Evolutionary conservation across 2,888 invertebrate genomes (phyloP).

Genomic region (Leuctra nigra): DNA sequence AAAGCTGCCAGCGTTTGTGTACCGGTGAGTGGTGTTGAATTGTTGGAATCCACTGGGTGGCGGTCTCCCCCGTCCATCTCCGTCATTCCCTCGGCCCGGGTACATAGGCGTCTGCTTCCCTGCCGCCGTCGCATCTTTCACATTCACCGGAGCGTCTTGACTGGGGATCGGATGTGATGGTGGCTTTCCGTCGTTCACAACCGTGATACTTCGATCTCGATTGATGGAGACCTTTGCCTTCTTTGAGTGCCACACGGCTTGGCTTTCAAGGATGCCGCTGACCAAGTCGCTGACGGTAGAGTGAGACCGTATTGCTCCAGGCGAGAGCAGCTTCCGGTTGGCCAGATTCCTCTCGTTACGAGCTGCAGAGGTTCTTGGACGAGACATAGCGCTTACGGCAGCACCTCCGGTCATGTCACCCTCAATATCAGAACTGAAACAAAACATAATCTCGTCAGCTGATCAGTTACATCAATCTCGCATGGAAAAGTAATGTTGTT

Average conservation of each 20-base stretch:
- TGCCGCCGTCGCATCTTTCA: slow-evolving; percentile 17
- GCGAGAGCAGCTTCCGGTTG: slow-evolving; percentile 4
- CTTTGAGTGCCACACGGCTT: slow-evolving; percentile 62
- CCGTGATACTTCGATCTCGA: slow-evolving; percentile 55
- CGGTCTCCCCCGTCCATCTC: slow-evolving; percentile 10
- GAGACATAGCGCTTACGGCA: neutral
- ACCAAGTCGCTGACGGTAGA: slow-evolving; percentile 49
- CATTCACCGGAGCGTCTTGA: slow-evolving; percentile 18
- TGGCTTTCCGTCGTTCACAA: slow-evolving; percentile 38
- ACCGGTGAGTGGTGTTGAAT: slow-evolving; percentile 31
- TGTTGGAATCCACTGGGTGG: slow-evolving; percentile 18
- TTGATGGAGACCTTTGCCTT: slow-evolving; percentile 51
- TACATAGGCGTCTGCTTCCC: neutral
- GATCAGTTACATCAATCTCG: neutral
- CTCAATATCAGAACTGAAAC: slow-evolving; percentile 43
- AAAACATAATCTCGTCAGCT: neutral
- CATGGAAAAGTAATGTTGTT: neutral
- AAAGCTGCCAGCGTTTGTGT: slow-evolving; percentile 35
- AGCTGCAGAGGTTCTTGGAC: neutral
- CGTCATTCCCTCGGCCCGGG: slow-evolving; percentile 46
- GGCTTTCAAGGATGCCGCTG: slow-evolving; percentile 61
- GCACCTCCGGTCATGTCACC: slow-evolving; percentile 30
- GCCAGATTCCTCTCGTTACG: slow-evolving; percentile 1
- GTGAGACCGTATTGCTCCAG: neutral
- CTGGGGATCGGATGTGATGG: neutral